Percentiles rank a stretch among this genome's conserved stretches.
phyloP scores from a whole-genome alignment of 2,888 invertebrate genomes.

The Hydroisotoma schaefferi region DNA sequence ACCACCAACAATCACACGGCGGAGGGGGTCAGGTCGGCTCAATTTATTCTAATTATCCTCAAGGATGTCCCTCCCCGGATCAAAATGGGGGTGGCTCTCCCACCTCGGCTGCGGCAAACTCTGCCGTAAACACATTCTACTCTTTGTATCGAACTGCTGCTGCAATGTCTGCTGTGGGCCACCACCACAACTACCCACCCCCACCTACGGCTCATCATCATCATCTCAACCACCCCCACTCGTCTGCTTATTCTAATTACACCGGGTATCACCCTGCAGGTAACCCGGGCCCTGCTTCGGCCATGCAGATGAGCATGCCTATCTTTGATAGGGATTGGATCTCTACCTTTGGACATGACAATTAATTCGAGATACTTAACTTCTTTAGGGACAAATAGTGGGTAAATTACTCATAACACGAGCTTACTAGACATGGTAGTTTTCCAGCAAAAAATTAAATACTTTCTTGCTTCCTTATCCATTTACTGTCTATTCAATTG shows the following conservation, averaged over 20 bases:
- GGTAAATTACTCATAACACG: too few relatives aligned
- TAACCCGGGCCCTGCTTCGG: neutral
- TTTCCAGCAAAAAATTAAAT: too few relatives aligned
- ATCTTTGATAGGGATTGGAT: slow-evolving; percentile 15
- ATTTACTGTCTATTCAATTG: too few relatives aligned
- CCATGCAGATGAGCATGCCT: slow-evolving; percentile 6
- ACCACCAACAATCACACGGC: slow-evolving; percentile 11
- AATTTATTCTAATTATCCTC: slow-evolving; percentile 16
- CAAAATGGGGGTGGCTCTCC: neutral
- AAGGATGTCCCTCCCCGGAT: too few relatives aligned
- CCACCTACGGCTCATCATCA: neutral
- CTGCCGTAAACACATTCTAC: slow-evolving; percentile 39
- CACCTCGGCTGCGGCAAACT: slow-evolving; percentile 2
- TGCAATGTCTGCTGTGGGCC: neutral
- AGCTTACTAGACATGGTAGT: too few relatives aligned
- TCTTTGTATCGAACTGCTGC: slow-evolving; percentile 32
- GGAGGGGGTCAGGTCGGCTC: slow-evolving; percentile 12
- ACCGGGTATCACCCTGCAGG: neutral
- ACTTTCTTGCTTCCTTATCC: too few relatives aligned
- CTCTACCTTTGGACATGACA: slow-evolving; percentile 11
- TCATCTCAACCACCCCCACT: neutral
- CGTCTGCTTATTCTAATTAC: slow-evolving; percentile 2
- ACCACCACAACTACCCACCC: neutral
- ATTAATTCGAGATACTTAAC: neutral
- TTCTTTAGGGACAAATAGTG: too few relatives aligned